Conservation (phyloP, 2,797 vertebrate species). For the Xerus rutilus region DNA sequence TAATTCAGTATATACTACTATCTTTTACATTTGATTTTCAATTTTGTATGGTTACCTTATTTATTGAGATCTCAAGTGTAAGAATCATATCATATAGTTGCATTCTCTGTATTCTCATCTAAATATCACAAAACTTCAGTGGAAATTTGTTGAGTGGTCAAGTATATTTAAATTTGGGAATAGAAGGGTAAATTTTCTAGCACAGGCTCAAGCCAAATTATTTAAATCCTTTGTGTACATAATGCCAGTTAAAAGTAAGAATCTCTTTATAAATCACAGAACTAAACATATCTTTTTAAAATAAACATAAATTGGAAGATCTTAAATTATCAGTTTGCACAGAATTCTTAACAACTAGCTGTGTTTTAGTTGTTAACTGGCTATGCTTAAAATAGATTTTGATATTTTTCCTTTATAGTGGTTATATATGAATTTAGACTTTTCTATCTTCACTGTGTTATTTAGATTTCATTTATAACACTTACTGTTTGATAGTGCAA, state of each 20-base stretch:
- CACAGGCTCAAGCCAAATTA: not conserved
- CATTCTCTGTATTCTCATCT: not conserved
- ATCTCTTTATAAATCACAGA: not conserved
- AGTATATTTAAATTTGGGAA: not conserved
- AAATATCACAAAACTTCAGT: not conserved
- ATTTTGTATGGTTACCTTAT: not conserved
- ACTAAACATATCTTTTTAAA: not conserved
- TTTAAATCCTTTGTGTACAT: not conserved
- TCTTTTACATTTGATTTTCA: not conserved
- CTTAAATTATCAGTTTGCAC: not conserved
- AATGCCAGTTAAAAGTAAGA: not conserved
- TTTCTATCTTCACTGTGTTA: not conserved
- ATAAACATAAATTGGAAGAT: constrained; percentile 7
- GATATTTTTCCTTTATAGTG: not conserved
- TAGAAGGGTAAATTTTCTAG: not conserved
- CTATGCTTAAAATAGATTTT: not conserved
- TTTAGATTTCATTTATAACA: not conserved
- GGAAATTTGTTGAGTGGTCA: not conserved
- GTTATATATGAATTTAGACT: not conserved
- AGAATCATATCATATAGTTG: not conserved
- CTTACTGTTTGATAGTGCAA: not conserved
- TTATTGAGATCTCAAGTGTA: not conserved
- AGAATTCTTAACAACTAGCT: not conserved
- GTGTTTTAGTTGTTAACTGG: not conserved
- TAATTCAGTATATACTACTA: not conserved